Conservation (phyloP, 2,797 vertebrate species). For the Steatocranus sp. region DNA sequence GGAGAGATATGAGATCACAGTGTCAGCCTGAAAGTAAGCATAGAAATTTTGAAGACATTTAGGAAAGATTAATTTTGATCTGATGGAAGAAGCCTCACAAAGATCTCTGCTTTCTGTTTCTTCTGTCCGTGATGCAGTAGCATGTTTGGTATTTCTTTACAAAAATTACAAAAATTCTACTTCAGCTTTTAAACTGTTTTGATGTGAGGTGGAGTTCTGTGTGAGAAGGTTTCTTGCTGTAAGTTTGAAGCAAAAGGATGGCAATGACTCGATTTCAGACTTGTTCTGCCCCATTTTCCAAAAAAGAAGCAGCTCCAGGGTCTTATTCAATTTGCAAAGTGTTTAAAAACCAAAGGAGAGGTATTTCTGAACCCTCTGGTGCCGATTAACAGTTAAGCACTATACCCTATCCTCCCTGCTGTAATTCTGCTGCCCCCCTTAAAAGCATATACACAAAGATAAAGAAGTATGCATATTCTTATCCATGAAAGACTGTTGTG, state of each 20-base stretch:
- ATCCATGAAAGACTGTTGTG: constrained; percentile 4
- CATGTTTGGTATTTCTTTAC: constrained; percentile 23
- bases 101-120: constrained; percentile 26
- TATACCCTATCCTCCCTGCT: constrained; percentile 4
- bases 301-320: constrained; percentile 24
- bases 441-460: constrained; percentile 20
- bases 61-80: constrained; percentile 46
- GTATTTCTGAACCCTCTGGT: constrained; percentile 31
- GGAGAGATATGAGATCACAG: constrained; percentile 28
- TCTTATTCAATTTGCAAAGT: constrained; percentile 60
- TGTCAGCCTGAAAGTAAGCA: constrained; percentile 26
- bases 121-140: not conserved
- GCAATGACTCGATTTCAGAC: not conserved
- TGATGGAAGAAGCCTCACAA: constrained; percentile 14
- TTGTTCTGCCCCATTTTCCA: constrained; percentile 25
- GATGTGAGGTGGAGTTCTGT: constrained; percentile 3
- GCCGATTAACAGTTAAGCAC: constrained; percentile 39
- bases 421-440: constrained; percentile 16
- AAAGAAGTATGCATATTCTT: constrained; percentile 29
- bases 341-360: constrained; percentile 52
- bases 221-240: constrained; percentile 1
- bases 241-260: constrained; percentile 6
- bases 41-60: constrained; percentile 10
- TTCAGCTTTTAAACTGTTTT: constrained; percentile 20
- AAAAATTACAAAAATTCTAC: constrained; percentile 3